Evolutionary conservation across 2,797 vertebrate species (phyloP).

Genomic region (Yasuhikotakia modesta): DNA sequence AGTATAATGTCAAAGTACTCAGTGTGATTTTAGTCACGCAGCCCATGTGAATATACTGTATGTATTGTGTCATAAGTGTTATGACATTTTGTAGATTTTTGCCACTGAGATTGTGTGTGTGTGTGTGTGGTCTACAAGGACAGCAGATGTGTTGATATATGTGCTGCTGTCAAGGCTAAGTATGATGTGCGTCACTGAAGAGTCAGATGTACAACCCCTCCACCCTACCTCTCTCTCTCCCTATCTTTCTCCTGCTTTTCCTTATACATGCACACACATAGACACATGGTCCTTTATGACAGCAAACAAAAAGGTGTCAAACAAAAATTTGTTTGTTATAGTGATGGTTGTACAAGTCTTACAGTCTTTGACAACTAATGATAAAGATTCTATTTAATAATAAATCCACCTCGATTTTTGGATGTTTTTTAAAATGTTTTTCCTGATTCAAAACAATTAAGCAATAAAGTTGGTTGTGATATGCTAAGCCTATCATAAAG

Average conservation of each 20-base stretch:
- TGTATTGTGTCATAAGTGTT: background rate
- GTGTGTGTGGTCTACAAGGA: constrained; percentile 35
- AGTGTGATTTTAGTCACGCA: background rate
- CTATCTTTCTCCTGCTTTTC: background rate
- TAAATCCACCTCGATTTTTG: too few relatives aligned
- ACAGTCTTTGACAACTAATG: too few relatives aligned
- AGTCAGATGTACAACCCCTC: background rate
- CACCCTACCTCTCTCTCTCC: background rate
- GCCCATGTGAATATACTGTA: background rate
- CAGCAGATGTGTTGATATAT: constrained; percentile 43
- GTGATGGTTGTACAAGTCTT: too few relatives aligned
- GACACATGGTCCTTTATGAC: background rate
- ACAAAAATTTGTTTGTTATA: background rate
- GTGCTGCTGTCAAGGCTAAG: constrained; percentile 35
- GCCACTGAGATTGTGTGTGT: background rate
- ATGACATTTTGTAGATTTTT: background rate
- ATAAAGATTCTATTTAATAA: too few relatives aligned
- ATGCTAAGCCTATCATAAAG: too few relatives aligned
- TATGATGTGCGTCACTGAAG: constrained; percentile 42
- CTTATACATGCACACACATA: background rate
- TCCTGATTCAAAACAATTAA: too few relatives aligned
- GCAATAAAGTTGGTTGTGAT: too few relatives aligned
- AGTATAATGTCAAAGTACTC: background rate
- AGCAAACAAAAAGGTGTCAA: background rate
- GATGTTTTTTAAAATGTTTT: too few relatives aligned